These are phyloP conservation scores for Clarias gariepinus DNA, from an alignment of 2,113 vertebrate species.

Conservation along the genomic window DNA sequence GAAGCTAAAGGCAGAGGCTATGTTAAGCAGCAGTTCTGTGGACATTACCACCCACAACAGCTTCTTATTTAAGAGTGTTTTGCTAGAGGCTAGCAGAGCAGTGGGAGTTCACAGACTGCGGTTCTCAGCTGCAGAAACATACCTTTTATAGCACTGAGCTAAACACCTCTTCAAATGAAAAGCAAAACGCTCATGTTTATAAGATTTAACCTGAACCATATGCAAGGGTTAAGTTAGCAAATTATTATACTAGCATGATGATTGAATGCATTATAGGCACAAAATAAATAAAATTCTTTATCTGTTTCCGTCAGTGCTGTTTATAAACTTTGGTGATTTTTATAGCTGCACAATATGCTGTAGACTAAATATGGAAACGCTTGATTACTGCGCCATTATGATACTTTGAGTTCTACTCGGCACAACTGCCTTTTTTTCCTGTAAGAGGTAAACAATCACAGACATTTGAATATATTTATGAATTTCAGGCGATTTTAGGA, in stretches of 20 bases:
- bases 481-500: conserved; percentile 19
- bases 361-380: conserved; percentile 19
- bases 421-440: conserved; percentile 1
- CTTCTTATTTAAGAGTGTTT: conserved; percentile 45
- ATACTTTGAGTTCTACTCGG: neutral
- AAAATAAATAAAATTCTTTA: neutral
- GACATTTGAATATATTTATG: neutral
- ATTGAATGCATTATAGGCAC: neutral
- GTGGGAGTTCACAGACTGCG: conserved; percentile 15
- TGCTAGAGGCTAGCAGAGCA: conserved; percentile 22
- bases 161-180: neutral
- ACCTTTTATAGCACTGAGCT: conserved; percentile 23
- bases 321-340: neutral
- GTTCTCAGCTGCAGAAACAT: conserved; percentile 9
- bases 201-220: neutral
- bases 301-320: neutral
- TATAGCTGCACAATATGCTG: neutral
- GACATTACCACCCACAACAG: conserved; percentile 17
- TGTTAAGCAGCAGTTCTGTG: conserved; percentile 1
- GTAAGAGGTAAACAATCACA: neutral
- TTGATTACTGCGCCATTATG: neutral
- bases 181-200: neutral
- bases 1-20: neutral
- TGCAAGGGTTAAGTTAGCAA: neutral
- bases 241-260: neutral